These are phyloP conservation scores for Turritopsis rubra DNA, from an alignment of 30 jellyfish, hydroid and myxozoan species.

Conservation along the genomic window DNA sequence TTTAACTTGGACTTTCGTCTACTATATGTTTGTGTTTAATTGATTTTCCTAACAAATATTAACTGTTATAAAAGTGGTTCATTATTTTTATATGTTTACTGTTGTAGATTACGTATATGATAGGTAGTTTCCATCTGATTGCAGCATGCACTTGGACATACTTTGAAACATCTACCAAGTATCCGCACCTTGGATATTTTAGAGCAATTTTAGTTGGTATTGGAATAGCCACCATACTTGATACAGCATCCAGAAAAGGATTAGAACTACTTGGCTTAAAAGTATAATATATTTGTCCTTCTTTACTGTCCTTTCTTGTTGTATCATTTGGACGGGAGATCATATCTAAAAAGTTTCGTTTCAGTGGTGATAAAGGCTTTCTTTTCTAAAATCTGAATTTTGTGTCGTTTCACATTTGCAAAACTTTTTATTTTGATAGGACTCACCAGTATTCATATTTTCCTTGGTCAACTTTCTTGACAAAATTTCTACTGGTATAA, in stretches of 20 bases:
- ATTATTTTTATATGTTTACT: no score
- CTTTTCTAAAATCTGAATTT: no score
- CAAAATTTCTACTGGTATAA: neutral
- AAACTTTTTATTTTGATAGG: no score
- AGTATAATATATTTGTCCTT: no score
- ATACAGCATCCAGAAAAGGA: neutral
- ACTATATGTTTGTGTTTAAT: no score
- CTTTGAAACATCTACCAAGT: neutral
- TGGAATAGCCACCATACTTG: neutral
- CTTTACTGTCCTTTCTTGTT: neutral
- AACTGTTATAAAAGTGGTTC: neutral
- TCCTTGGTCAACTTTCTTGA: neutral
- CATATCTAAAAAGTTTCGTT: no score
- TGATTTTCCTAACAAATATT: no score
- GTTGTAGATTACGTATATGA: neutral
- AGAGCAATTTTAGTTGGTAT: neutral
- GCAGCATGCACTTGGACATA: neutral
- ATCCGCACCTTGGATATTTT: neutral
- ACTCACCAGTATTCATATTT: neutral
- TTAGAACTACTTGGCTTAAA: neutral
- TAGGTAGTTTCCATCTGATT: neutral
- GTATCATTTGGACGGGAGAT: no score
- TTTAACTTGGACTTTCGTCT: neutral
- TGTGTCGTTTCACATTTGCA: no score
- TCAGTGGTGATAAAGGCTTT: no score